Evolutionary conservation across 2,113 vertebrate species (phyloP).

Genomic region (Sylvilagus bachmani): DNA sequence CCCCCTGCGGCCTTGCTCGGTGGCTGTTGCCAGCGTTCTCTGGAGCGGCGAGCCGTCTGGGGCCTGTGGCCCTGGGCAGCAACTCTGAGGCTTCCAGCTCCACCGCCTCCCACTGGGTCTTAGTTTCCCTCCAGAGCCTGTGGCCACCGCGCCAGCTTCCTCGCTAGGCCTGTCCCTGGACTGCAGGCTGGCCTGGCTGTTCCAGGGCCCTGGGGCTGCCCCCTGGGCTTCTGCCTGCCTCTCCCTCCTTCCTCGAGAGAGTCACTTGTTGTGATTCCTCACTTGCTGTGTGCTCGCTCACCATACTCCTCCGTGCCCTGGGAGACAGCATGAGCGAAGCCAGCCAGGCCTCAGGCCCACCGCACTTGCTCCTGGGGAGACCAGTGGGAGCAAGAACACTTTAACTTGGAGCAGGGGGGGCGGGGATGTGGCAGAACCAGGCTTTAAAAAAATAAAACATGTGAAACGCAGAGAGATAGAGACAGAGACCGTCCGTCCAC

Average conservation of each 20-base stretch:
- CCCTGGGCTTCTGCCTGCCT: neutral
- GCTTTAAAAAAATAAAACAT: too few relatives aligned
- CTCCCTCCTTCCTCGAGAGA: neutral
- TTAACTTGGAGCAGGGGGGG: neutral
- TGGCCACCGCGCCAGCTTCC: slow-evolving; percentile 74
- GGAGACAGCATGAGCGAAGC: too few relatives aligned
- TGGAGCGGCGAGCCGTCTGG: slow-evolving; percentile 58
- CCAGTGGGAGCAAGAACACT: accelerated
- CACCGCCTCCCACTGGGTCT: slow-evolving; percentile 70
- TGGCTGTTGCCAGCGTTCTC: slow-evolving; percentile 57
- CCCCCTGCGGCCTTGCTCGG: slow-evolving; percentile 35
- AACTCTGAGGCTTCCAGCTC: slow-evolving; percentile 79
- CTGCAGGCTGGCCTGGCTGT: slow-evolving; percentile 60
- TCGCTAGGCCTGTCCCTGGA: slow-evolving; percentile 72
- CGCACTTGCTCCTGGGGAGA: neutral
- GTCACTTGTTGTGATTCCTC: neutral
- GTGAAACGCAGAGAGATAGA: too few relatives aligned
- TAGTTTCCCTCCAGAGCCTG: slow-evolving; percentile 77
- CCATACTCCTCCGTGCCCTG: neutral
- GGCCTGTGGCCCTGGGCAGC: slow-evolving; percentile 79
- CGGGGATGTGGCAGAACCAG: neutral
- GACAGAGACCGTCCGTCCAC: too few relatives aligned
- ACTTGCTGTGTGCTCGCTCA: accelerated
- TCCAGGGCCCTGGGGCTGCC: neutral
- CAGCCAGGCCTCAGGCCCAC: accelerated